A percentile compares a stretch with the other conserved stretches of the same genome.
Conservation (phyloP, 2,888 invertebrate genomes). For the Drosophila anomelani region DNA sequence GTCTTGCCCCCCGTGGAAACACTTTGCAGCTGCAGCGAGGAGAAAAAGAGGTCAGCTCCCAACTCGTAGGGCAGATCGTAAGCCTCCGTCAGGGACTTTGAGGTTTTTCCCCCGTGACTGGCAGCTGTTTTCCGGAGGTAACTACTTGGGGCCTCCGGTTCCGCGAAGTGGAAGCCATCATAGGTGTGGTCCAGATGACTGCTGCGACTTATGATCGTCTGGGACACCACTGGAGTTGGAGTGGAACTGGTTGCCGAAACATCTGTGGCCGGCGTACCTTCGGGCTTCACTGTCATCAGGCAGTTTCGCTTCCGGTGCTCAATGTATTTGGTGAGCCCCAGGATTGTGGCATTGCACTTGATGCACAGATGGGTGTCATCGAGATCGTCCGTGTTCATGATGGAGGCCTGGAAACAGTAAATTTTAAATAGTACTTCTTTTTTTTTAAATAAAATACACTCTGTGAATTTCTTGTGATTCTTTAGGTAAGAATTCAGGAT, state of each 20-base stretch:
- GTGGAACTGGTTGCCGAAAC: background rate
- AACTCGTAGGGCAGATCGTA: conserved; percentile 87
- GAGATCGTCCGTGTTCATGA: conserved; percentile 86
- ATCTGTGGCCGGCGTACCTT: conserved; percentile 6
- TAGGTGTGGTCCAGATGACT: conserved; percentile 76
- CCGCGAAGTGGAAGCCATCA: conserved; percentile 75
- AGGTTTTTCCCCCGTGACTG: conserved; percentile 78
- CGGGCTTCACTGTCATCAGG: conserved; percentile 62
- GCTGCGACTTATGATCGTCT: conserved; percentile 69
- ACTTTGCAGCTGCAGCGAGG: conserved; percentile 91
- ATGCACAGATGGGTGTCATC: conserved; percentile 94
- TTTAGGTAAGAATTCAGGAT: background rate
- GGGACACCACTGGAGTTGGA: conserved; percentile 85
- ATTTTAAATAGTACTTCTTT: background rate
- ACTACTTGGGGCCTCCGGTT: conserved; percentile 71
- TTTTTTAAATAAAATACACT: background rate
- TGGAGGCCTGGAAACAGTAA: conserved; percentile 11
- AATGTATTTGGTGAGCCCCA: conserved; percentile 94
- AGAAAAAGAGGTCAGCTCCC: conserved; percentile 94
- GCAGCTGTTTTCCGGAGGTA: conserved; percentile 70
- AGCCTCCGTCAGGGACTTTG: conserved; percentile 79
- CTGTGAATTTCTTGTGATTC: background rate
- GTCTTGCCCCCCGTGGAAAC: conserved; percentile 85
- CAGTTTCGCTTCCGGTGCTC: conserved; percentile 92
- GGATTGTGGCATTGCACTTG: conserved; percentile 92